Conservation (phyloP, 2,797 vertebrate species). For the Falco biarmicus region DNA sequence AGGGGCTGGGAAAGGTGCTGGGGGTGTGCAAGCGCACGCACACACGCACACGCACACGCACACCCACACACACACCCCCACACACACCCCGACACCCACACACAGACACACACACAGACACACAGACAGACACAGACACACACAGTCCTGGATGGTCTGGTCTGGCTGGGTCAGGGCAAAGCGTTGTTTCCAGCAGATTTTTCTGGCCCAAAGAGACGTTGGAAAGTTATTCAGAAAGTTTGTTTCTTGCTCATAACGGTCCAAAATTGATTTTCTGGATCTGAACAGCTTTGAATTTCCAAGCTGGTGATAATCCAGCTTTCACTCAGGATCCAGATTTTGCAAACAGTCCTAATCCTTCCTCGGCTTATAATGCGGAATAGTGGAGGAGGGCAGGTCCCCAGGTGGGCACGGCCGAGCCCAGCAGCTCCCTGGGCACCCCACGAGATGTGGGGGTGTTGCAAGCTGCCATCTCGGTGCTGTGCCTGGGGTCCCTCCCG, state of each 20-base stretch:
- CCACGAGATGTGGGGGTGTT: not conserved
- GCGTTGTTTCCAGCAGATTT: not conserved
- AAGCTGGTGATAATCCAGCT: not conserved
- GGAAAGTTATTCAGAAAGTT: not conserved
- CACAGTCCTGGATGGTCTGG: rapidly evolving
- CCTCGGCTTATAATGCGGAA: rapidly evolving
- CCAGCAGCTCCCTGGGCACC: not conserved
- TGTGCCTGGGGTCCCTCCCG: not conserved
- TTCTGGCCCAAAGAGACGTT: not conserved
- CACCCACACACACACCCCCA: too few relatives aligned
- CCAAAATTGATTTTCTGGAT: not conserved
- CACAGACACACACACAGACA: not conserved
- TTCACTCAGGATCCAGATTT: not conserved
- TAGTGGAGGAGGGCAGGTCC: not conserved
- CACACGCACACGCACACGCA: too few relatives aligned
- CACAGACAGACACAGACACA: too few relatives aligned
- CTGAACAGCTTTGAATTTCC: not conserved
- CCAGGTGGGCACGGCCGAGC: not conserved
- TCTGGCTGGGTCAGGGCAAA: not conserved
- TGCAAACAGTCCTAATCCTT: not conserved
- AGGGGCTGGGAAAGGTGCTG: not conserved
- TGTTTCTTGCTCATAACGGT: not conserved
- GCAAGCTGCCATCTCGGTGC: rapidly evolving
- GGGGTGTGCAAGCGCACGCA: not conserved
- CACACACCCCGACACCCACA: too few relatives aligned